These are phyloP conservation scores for Genyomyrus donnyi DNA, from an alignment of 2,113 vertebrate genomes.

Conservation along the genomic window DNA sequence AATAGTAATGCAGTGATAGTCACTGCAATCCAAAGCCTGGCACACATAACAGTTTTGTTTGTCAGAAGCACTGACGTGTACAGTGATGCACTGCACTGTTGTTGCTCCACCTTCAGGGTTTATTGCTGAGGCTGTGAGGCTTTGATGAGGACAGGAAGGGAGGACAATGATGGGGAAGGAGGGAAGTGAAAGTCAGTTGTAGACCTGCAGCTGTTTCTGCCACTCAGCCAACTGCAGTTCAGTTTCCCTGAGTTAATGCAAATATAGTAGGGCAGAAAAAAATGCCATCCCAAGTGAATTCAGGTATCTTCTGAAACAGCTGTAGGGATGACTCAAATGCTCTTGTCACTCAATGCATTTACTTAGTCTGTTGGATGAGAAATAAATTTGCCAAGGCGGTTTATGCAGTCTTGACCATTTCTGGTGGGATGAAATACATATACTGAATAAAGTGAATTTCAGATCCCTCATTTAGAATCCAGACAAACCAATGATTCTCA, in stretches of 20 bases:
- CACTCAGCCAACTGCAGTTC: conserved; percentile 45
- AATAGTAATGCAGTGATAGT: background rate
- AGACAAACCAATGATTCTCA: background rate
- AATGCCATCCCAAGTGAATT: background rate
- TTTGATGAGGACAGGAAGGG: background rate
- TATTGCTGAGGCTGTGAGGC: background rate
- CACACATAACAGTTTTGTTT: background rate
- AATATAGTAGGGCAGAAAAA: background rate
- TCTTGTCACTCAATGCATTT: background rate
- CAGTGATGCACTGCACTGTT: background rate
- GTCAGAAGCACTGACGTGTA: background rate
- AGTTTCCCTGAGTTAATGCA: conserved; percentile 22
- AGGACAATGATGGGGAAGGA: background rate
- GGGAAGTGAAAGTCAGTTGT: conserved; percentile 29
- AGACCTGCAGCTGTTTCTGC: conserved; percentile 73
- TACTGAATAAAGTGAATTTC: background rate
- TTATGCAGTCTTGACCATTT: background rate
- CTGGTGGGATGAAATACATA: background rate
- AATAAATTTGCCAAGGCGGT: background rate
- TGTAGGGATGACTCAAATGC: background rate
- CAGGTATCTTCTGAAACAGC: background rate
- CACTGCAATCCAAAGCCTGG: background rate
- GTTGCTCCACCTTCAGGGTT: background rate
- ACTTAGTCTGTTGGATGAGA: background rate
- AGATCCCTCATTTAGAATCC: background rate